Percentiles rank a stretch among this genome's conserved stretches.
Conservation (phyloP, 1,140 invertebrate species). For the Drosophila navojoa region DNA sequence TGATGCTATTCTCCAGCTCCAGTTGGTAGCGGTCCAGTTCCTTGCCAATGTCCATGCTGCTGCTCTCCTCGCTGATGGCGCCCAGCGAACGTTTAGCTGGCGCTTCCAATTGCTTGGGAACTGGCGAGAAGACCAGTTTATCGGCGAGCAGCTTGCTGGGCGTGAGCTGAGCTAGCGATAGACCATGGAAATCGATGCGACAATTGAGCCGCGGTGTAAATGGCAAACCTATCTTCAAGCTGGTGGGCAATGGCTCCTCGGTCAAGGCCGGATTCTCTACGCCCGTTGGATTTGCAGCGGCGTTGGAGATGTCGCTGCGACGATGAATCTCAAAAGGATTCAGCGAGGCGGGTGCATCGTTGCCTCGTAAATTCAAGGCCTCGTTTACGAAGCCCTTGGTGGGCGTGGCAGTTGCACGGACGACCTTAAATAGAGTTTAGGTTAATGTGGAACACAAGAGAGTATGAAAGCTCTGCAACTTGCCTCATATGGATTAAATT, state of each 20-base stretch:
- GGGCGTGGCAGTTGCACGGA: slow-evolving; percentile 50
- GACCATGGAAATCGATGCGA: slow-evolving; percentile 78
- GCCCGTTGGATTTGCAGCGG: slow-evolving; percentile 48
- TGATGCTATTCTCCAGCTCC: slow-evolving; percentile 83
- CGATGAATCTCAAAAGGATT: slow-evolving; percentile 82
- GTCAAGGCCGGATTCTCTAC: slow-evolving; percentile 65
- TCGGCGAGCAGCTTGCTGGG: slow-evolving; percentile 76
- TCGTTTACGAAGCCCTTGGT: slow-evolving; percentile 75
- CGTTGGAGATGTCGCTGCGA: slow-evolving; percentile 43
- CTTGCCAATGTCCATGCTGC: slow-evolving; percentile 78
- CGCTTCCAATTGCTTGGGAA: slow-evolving; percentile 15
- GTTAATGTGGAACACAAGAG: neutral
- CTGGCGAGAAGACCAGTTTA: slow-evolving; percentile 77
- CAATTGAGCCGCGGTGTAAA: slow-evolving; percentile 76
- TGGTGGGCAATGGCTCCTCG: slow-evolving; percentile 46
- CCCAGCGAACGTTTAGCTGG: slow-evolving; percentile 61
- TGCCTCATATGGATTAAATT: slow-evolving; percentile 83
- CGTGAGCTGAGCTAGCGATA: slow-evolving; percentile 69
- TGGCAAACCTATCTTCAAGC: slow-evolving; percentile 70
- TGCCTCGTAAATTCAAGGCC: slow-evolving; percentile 71
- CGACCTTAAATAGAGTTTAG: slow-evolving; percentile 49
- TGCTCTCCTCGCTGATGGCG: slow-evolving; percentile 77
- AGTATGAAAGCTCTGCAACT: neutral
- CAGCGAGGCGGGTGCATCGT: slow-evolving; percentile 56
- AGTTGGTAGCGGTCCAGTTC: slow-evolving; percentile 82